Base-by-base conservation (phyloP, 2,113 vertebrate species). In the Laticauda laticaudata region DNA sequence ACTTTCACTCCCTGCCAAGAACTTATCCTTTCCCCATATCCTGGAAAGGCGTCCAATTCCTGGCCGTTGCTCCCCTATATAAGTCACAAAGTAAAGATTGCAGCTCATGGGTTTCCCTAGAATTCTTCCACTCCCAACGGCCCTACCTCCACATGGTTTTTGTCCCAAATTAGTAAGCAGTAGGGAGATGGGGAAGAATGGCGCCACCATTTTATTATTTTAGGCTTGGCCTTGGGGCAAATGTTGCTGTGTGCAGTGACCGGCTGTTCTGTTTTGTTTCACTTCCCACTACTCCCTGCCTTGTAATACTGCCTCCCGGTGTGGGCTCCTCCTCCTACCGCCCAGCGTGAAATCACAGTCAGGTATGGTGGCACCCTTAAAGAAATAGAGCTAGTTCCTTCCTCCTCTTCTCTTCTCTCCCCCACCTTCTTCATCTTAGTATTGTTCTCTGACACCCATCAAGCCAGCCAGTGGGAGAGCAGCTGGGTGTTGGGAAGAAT, bases 271-370 rank as follows among this genome's bases (percentile, higher is more conserved):
- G 93, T 92, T 86, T 96, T 96, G 94, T 90, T 94, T 86, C 96
- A 91, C 91, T n/a, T n/a, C 45, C 5, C 81, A 64, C 93, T 24
- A 20, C 11, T 15, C 29, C 85, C 8, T 51, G 24, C 18, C 88
- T 0, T 69, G 93, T 93, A 94, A 94, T 94, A 92, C 94, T 94
- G 54, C 89, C 51, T 94, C 95, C 96, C 95, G 97, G 95, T 96
- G 94, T 97, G 96, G 96, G 96, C 96, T 97, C 95, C 95, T 96
- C 96, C 97, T 96, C 18, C 96, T 95, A 95, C 75, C 11, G 8
- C 56, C n/a, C 98, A 99, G 98, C 98, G 98, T 24, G 98, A 99
- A 97, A 98, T 98, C 97, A 99, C 98, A 18, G 98, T 99, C 97
- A 98, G 98, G 98, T 99, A 98, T 0, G 97, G 95, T 5, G 86